Conservation (phyloP, 2,113 vertebrate species). For the Tachysurus fulvidraco region DNA sequence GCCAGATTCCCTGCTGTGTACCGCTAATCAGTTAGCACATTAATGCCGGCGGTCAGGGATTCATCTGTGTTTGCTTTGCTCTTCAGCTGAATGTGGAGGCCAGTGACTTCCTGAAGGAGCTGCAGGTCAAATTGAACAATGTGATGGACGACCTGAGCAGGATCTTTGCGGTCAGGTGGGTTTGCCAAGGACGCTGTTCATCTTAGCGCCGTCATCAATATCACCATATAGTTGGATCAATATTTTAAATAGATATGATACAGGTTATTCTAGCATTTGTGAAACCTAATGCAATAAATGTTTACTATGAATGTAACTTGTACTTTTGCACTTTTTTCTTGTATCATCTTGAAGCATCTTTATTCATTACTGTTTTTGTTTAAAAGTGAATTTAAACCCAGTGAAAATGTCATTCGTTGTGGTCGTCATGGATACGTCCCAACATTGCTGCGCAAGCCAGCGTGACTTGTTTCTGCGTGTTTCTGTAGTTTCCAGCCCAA, state of each 20-base stretch:
- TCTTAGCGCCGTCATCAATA: not conserved
- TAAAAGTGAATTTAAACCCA: not conserved
- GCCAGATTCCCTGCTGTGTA: not conserved
- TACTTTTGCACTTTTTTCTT: slow-evolving; percentile 1
- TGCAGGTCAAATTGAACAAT: slow-evolving; percentile 93
- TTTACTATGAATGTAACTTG: not conserved
- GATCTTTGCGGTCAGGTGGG: slow-evolving; percentile 90
- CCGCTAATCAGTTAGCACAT: not conserved
- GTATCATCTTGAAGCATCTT: not conserved
- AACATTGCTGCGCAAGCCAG: not conserved
- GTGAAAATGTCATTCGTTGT: not conserved
- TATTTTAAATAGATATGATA: not conserved
- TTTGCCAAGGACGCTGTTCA: not conserved
- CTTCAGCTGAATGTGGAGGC: slow-evolving; percentile 89
- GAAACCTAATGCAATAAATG: not conserved
- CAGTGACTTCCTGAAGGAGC: slow-evolving; percentile 93
- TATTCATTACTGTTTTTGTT: not conserved
- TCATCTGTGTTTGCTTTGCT: not conserved
- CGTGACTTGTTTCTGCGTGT: not conserved
- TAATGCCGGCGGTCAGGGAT: not conserved
- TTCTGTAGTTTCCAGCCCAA: slow-evolving; percentile 89
- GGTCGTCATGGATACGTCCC: not conserved
- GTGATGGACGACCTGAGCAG: slow-evolving; percentile 94
- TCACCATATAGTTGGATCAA: not conserved
- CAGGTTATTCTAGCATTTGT: not conserved